These are phyloP conservation scores for Alentia gelatinosa DNA, from an alignment of 2,888 invertebrate genomes.

Conservation along the genomic window DNA sequence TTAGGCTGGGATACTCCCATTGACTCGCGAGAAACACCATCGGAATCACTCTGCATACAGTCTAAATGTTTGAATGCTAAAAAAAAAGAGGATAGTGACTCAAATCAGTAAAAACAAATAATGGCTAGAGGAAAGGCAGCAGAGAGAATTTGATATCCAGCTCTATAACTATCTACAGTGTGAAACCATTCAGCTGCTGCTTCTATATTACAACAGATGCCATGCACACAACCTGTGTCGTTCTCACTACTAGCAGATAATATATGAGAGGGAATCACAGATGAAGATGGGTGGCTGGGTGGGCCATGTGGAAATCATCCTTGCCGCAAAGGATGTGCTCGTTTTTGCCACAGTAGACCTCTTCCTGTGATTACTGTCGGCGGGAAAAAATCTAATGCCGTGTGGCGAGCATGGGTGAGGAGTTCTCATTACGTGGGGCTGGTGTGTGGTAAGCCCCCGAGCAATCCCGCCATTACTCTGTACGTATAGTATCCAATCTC, in stretches of 20 bases:
- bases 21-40: too few relatives aligned
- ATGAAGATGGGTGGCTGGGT: conserved; percentile 13
- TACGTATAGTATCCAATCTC: background rate
- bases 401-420: background rate
- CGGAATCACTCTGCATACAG: too few relatives aligned
- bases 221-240: background rate
- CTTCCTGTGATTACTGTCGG: background rate
- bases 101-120: too few relatives aligned
- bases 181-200: background rate
- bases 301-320: conserved; percentile 2
- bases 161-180: too few relatives aligned
- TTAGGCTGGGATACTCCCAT: too few relatives aligned
- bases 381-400: background rate
- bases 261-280: background rate
- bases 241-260: background rate
- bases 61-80: too few relatives aligned
- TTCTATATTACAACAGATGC: background rate
- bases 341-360: background rate
- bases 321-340: background rate
- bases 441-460: background rate
- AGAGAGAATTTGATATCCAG: too few relatives aligned
- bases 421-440: background rate
- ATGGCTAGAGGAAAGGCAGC: too few relatives aligned
- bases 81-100: too few relatives aligned
- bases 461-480: background rate